Evolutionary conservation across 1,140 invertebrate genomes (phyloP).

Genomic region (Megalopta genalis): DNA sequence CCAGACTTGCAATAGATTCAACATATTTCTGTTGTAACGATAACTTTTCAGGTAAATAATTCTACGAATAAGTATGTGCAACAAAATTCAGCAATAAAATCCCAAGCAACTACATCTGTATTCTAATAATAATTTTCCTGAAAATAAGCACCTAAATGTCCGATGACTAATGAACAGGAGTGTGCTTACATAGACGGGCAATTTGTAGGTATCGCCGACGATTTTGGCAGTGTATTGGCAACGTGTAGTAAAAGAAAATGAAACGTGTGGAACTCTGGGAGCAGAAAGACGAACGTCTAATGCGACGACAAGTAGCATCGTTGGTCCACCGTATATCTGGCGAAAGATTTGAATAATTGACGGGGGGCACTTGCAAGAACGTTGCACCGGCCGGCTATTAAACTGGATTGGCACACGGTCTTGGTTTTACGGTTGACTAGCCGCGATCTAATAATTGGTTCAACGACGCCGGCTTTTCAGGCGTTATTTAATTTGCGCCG

Average conservation of each 20-base stretch:
- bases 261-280: background rate
- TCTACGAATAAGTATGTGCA: too few species aligned
- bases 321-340: constrained; percentile 6
- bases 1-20: too few species aligned
- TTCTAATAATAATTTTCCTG: too few species aligned
- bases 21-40: too few species aligned
- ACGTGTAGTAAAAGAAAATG: background rate
- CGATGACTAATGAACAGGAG: too few species aligned
- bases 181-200: too few species aligned
- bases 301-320: constrained; percentile 1
- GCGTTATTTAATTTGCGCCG: constrained; percentile 14
- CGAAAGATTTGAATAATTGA: constrained; percentile 19
- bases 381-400: background rate
- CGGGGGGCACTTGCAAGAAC: background rate
- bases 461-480: background rate
- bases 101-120: too few species aligned
- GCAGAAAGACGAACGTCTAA: background rate
- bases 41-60: too few species aligned
- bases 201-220: too few species aligned
- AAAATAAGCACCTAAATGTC: too few species aligned
- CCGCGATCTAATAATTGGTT: constrained; percentile 5
- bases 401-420: background rate
- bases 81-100: too few species aligned
- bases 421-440: constrained; percentile 12
- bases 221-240: background rate